phyloP scores from a whole-genome alignment of 2,888 invertebrate species.

The Scaptodrosophila latifasciaeformis region DNA sequence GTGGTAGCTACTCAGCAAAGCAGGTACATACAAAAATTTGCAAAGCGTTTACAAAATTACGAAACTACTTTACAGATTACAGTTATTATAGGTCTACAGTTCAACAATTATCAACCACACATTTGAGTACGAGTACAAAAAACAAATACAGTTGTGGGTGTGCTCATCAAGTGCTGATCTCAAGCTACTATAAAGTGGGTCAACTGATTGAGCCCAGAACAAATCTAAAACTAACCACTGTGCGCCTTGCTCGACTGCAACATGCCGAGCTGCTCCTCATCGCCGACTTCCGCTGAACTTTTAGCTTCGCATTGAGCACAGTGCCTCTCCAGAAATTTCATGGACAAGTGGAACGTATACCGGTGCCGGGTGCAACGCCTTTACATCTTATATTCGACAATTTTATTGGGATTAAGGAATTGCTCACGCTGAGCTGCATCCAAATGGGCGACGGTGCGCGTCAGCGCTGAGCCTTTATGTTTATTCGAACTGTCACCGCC shows the following conservation, averaged over 20 bases:
- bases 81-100: neutral
- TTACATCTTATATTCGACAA: constrained; percentile 76
- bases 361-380: constrained; percentile 74
- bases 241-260: constrained; percentile 36
- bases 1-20: neutral
- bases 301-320: constrained; percentile 70
- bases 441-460: constrained; percentile 73
- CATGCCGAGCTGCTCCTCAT: constrained; percentile 47
- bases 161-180: constrained; percentile 27
- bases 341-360: constrained; percentile 74
- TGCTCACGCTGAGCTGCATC: constrained; percentile 75
- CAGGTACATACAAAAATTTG: constrained; percentile 25
- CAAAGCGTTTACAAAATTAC: constrained; percentile 64
- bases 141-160: no score
- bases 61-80: constrained; percentile 58
- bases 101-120: neutral
- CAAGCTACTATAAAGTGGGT: constrained; percentile 3
- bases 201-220: constrained; percentile 19
- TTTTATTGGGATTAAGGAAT: constrained; percentile 75
- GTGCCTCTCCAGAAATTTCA: constrained; percentile 72
- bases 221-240: constrained; percentile 59
- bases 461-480: constrained; percentile 61
- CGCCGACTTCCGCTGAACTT: constrained; percentile 27
- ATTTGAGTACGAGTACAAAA: neutral
- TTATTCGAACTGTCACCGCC: constrained; percentile 30